A percentile compares a stretch with the other conserved stretches of the same genome.
phyloP scores from a whole-genome alignment of 2,888 invertebrate genomes.

The Pachliopta kotzebuea region DNA sequence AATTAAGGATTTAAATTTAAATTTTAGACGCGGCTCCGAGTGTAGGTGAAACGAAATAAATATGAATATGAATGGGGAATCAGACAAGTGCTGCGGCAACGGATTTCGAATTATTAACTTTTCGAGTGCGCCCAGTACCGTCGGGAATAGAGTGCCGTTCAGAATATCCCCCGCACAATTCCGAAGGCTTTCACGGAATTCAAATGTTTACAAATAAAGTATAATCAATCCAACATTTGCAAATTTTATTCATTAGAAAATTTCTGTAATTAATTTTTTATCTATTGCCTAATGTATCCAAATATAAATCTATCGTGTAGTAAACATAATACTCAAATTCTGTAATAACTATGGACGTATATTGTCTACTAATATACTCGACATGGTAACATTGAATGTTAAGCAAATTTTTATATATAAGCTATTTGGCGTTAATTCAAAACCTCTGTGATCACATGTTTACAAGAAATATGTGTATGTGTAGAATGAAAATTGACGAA shows the following conservation, averaged over 20 bases:
- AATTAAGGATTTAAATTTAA: slow-evolving; percentile 76
- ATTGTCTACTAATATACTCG: no score
- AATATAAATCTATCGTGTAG: neutral
- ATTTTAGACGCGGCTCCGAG: slow-evolving; percentile 59
- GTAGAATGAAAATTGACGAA: no score
- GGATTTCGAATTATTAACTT: slow-evolving; percentile 77
- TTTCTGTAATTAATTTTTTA: neutral
- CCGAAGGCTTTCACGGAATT: slow-evolving; percentile 43
- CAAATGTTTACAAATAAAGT: neutral
- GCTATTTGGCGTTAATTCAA: no score
- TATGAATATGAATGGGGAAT: slow-evolving; percentile 80
- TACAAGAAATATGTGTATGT: no score
- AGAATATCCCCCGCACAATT: slow-evolving; percentile 47
- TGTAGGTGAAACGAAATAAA: slow-evolving; percentile 78
- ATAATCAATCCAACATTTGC: neutral
- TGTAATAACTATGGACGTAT: no score
- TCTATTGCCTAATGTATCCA: neutral
- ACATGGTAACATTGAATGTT: no score
- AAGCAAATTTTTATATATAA: no score
- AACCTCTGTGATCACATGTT: no score
- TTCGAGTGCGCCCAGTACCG: slow-evolving; percentile 66
- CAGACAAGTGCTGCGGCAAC: slow-evolving; percentile 66
- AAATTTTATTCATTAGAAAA: neutral
- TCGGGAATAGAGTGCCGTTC: slow-evolving; percentile 40
- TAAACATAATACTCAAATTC: no score